phyloP scores from a whole-genome alignment of 1,140 invertebrate species.

The Patella vulgata region DNA sequence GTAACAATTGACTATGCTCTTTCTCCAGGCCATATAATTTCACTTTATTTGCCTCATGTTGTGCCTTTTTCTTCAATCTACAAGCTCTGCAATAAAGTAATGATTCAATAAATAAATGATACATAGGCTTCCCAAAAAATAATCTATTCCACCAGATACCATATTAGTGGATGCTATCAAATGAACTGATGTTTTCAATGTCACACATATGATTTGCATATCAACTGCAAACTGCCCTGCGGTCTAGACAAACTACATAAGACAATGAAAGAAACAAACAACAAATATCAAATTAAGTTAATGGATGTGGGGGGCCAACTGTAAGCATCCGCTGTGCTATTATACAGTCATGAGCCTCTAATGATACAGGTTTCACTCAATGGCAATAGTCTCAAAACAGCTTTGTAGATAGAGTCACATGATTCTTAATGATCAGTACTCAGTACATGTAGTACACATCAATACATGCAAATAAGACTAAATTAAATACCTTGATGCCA shows the following conservation, averaged over 20 bases:
- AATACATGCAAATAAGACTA: not conserved
- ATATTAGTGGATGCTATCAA: not conserved
- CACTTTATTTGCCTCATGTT: conserved; percentile 71
- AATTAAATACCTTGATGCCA: conserved; percentile 80
- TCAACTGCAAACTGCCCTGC: too few relatives aligned
- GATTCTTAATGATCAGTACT: too few relatives aligned
- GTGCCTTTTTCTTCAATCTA: conserved; percentile 71
- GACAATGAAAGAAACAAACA: too few relatives aligned
- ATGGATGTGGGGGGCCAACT: too few relatives aligned
- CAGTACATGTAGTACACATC: not conserved
- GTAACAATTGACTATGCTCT: conserved; percentile 82
- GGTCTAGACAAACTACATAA: too few relatives aligned
- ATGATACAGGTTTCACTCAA: too few relatives aligned
- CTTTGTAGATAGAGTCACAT: too few relatives aligned
- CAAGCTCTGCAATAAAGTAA: conserved; percentile 77
- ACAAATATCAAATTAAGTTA: too few relatives aligned
- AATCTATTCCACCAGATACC: not conserved
- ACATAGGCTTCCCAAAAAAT: not conserved
- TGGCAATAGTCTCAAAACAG: too few relatives aligned
- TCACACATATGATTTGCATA: too few relatives aligned
- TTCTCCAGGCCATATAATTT: conserved; percentile 92
- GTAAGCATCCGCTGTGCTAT: too few relatives aligned
- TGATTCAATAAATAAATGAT: not conserved
- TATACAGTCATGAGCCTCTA: too few relatives aligned
- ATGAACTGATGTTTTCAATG: not conserved